Percentiles rank a stretch among this genome's conserved stretches.
Conservation (phyloP, 1,140 invertebrate genomes). For the Drosophila baimaii region DNA sequence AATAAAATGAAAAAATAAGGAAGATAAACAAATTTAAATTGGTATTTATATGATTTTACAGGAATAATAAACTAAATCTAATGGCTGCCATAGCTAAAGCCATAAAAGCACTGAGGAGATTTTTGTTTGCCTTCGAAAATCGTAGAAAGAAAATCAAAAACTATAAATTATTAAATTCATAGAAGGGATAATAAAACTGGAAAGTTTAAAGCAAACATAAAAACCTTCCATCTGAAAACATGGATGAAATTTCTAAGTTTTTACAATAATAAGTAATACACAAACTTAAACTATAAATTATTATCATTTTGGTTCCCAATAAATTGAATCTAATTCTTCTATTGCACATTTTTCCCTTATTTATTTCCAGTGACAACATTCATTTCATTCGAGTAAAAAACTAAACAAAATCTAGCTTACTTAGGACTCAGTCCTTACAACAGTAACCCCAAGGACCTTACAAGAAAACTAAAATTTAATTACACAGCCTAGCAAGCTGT, state of each 20-base stretch:
- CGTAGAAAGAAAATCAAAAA: not conserved
- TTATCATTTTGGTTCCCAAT: too few species aligned
- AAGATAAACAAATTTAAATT: conserved; percentile 3
- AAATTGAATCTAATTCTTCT: too few species aligned
- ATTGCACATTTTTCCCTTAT: too few species aligned
- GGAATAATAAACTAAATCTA: not conserved
- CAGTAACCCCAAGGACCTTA: not conserved
- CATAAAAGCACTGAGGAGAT: not conserved
- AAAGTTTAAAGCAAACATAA: too few species aligned
- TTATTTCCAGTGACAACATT: not conserved
- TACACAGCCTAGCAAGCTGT: conserved; percentile 21
- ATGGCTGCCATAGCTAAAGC: too few species aligned
- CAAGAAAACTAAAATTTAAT: conserved; percentile 35
- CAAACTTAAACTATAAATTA: too few species aligned
- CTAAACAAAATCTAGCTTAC: not conserved
- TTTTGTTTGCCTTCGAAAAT: not conserved
- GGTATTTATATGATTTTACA: not conserved
- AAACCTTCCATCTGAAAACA: too few species aligned
- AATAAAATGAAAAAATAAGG: not conserved
- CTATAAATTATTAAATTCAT: too few species aligned
- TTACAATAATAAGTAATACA: too few species aligned
- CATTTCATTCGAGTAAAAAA: conserved; percentile 6
- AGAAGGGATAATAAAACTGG: too few species aligned
- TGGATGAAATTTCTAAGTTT: too few species aligned
- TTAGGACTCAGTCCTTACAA: not conserved